Percentiles rank a stretch among this genome's conserved stretches.
Evolutionary conservation across 1,140 invertebrate genomes (phyloP).

Genomic region (Tribolium castaneum): DNA sequence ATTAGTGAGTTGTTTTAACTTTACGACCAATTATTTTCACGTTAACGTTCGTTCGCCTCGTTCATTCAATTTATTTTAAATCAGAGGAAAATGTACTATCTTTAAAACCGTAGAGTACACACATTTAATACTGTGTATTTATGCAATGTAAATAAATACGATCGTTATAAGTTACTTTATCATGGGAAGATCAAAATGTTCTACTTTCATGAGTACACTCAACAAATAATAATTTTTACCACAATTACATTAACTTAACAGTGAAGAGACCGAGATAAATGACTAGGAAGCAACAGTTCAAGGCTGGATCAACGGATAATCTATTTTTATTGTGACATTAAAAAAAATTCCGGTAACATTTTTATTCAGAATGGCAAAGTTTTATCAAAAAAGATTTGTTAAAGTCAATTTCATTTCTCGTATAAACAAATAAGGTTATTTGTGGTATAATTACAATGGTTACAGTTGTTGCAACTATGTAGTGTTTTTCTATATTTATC

Average conservation of each 20-base stretch:
- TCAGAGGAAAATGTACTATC: neutral
- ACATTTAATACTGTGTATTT: neutral
- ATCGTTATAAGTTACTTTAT: neutral
- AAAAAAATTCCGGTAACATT: too few relatives aligned
- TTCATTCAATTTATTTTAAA: neutral
- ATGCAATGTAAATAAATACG: neutral
- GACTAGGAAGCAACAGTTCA: too few relatives aligned
- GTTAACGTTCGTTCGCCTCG: neutral
- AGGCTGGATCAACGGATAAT: too few relatives aligned
- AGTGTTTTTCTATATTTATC: too few relatives aligned
- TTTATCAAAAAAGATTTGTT: too few relatives aligned
- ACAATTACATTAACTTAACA: neutral
- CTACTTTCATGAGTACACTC: neutral
- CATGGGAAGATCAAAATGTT: neutral
- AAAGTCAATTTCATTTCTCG: too few relatives aligned
- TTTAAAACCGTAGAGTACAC: neutral
- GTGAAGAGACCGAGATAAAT: neutral
- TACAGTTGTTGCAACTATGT: too few relatives aligned
- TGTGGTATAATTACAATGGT: too few relatives aligned
- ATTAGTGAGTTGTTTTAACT: slow-evolving; percentile 76
- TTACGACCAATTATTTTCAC: neutral
- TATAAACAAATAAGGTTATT: too few relatives aligned
- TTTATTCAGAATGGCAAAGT: too few relatives aligned
- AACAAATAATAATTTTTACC: neutral
- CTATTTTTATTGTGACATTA: too few relatives aligned